phyloP scores from a whole-genome alignment of 30 jellyfish, hydroid and myxozoan species.

The Chrysaora quinquecirrha region DNA sequence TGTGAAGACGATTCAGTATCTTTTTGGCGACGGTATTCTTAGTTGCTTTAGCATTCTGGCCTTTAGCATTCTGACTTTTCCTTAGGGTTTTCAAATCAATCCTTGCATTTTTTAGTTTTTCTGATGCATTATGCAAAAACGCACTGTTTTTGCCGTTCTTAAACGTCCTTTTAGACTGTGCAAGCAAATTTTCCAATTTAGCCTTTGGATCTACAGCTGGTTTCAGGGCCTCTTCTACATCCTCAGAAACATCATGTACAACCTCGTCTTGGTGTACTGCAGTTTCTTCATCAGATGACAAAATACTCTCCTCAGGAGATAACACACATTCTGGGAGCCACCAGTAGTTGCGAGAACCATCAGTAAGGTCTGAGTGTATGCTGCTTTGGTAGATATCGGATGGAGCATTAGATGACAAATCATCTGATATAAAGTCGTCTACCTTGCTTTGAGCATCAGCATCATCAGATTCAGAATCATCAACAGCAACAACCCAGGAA shows the following conservation, averaged over 20 bases:
- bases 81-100: slow-evolving; percentile 27
- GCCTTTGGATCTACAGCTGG: slow-evolving; percentile 14
- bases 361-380: slow-evolving; percentile 20
- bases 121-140: slow-evolving; percentile 44
- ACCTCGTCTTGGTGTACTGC: background rate
- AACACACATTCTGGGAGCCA: slow-evolving; percentile 52
- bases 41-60: slow-evolving; percentile 4
- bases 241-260: slow-evolving; percentile 1
- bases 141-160: background rate
- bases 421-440: slow-evolving; percentile 30
- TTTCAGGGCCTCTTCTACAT: background rate
- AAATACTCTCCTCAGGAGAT: slow-evolving; percentile 44
- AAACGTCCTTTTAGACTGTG: background rate
- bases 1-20: too few relatives aligned
- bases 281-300: slow-evolving; percentile 3
- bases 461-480: background rate
- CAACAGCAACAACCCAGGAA: slow-evolving; percentile 58
- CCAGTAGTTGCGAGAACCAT: slow-evolving; percentile 26
- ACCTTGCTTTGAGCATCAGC: background rate
- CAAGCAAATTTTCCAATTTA: slow-evolving; percentile 29
- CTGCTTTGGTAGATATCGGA: slow-evolving; percentile 70
- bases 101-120: slow-evolving; percentile 49
- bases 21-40: too few relatives aligned
- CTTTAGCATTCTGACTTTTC: background rate
- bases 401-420: slow-evolving; percentile 37